A percentile compares a stretch with the other conserved stretches of the same genome.
phyloP scores from a whole-genome alignment of 2,888 invertebrate species.

The Agrotis exclamationis region DNA sequence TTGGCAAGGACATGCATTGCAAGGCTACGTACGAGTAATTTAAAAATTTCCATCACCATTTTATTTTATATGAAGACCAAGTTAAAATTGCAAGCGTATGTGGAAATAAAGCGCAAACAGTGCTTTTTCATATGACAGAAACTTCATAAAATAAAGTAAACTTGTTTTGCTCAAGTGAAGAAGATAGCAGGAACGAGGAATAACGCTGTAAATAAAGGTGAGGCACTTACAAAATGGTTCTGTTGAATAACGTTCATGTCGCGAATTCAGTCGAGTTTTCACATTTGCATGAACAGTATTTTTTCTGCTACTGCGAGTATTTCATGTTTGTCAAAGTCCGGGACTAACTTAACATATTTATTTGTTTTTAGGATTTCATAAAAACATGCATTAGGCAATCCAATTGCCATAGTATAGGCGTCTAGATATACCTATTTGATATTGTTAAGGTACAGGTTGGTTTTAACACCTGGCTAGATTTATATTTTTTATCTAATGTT shows the following conservation, averaged over 20 bases:
- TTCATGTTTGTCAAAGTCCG: neutral
- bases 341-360: neutral
- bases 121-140: conserved; percentile 14
- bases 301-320: neutral
- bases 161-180: conserved; percentile 39
- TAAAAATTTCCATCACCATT: conserved; percentile 21
- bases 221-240: conserved; percentile 53
- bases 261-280: conserved; percentile 12
- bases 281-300: neutral
- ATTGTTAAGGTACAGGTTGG: neutral
- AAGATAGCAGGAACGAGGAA: conserved; percentile 39
- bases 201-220: conserved; percentile 36
- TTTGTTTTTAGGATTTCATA: neutral
- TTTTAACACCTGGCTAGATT: neutral
- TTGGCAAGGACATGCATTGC: conserved; percentile 52
- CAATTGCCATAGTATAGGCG: neutral
- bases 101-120: conserved; percentile 25
- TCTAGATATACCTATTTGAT: neutral
- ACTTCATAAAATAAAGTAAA: conserved; percentile 45
- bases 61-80: conserved; percentile 11
- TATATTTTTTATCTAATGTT: no score
- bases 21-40: conserved; percentile 22
- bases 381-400: neutral
- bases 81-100: conserved; percentile 34
- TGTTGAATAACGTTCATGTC: conserved; percentile 21